Evolutionary conservation across 2,888 invertebrate genomes (phyloP).

Genomic region (Drosophila maculinotata): DNA sequence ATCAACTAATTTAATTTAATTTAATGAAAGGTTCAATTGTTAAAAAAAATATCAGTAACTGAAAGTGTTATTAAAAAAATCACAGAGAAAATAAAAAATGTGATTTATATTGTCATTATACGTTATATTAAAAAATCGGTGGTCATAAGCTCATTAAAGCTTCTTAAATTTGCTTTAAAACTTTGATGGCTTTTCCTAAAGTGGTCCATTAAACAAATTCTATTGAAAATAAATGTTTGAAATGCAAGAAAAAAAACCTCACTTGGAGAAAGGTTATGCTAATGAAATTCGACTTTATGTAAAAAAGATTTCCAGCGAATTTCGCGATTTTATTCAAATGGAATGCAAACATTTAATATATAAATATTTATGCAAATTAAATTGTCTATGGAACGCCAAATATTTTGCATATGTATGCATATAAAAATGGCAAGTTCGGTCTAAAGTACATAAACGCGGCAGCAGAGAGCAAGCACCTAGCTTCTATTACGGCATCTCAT

Average conservation of each 20-base stretch:
- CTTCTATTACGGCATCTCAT: conserved; percentile 58
- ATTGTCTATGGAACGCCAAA: conserved; percentile 38
- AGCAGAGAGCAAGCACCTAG: conserved; percentile 23
- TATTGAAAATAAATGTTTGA: too few species aligned
- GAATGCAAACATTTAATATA: conserved; percentile 17
- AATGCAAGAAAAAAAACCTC: too few species aligned
- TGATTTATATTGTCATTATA: too few species aligned
- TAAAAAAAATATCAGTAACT: too few species aligned
- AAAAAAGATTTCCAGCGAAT: neutral
- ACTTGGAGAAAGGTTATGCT: neutral
- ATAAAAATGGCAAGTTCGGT: conserved; percentile 34
- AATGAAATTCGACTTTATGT: neutral
- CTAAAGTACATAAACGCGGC: conserved; percentile 39
- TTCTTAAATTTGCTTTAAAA: too few species aligned
- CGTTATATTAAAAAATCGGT: too few species aligned
- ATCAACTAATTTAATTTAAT: neutral
- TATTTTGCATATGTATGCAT: conserved; percentile 67
- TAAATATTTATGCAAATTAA: conserved; percentile 72
- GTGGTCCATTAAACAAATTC: too few species aligned
- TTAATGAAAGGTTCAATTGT: too few species aligned
- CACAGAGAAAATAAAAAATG: neutral
- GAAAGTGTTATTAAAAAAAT: too few species aligned
- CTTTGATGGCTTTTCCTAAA: too few species aligned
- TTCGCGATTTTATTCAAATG: conserved; percentile 9
- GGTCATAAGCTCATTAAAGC: too few species aligned